Conservation (phyloP, 2,797 vertebrate species). For the Bradypus variegatus region DNA sequence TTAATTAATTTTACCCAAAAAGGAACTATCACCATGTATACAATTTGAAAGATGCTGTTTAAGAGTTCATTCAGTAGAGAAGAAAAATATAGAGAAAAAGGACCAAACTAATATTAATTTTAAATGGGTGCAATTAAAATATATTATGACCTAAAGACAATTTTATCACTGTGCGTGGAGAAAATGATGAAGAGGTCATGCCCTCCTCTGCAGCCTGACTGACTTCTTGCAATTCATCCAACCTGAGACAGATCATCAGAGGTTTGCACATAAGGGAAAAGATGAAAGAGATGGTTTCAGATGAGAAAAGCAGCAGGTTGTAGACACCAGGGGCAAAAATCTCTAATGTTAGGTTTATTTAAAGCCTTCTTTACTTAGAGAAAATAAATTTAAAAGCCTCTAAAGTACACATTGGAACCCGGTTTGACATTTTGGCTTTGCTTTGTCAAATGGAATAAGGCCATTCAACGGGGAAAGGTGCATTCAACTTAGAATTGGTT, state of each 20-base stretch:
- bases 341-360: neutral
- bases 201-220: neutral
- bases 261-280: neutral
- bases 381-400: neutral
- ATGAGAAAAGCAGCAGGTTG: neutral
- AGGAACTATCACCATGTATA: neutral
- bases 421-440: neutral
- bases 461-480: neutral
- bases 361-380: neutral
- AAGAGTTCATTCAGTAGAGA: neutral
- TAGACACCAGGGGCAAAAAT: too few species aligned
- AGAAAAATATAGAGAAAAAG: neutral
- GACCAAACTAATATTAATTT: too few species aligned
- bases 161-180: neutral
- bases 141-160: too few species aligned
- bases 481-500: neutral
- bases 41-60: neutral
- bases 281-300: neutral
- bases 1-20: neutral
- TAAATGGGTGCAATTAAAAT: neutral
- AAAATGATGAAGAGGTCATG: fast-evolving
- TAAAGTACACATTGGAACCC: neutral
- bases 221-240: neutral
- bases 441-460: neutral
- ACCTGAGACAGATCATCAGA: neutral